Evolutionary conservation across 2,888 invertebrate species (phyloP).

Genomic region (Cantharis nigra): DNA sequence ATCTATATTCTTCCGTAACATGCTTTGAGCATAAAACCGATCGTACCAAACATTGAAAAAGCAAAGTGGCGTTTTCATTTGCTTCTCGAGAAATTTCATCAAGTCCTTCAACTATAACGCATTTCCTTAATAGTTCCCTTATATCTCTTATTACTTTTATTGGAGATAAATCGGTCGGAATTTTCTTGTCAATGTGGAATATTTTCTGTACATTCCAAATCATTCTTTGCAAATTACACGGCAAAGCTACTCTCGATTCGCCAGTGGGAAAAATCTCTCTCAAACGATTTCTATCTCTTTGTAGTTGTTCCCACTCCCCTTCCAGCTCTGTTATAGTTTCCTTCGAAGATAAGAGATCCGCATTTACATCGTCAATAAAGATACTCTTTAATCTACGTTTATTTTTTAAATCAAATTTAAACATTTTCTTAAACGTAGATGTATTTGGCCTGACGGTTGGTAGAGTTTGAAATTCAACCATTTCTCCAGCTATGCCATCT

Average conservation of each 20-base stretch:
- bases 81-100: conserved; percentile 96
- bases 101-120: conserved; percentile 92
- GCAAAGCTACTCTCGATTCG: conserved; percentile 94
- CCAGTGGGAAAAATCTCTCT: conserved; percentile 96
- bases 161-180: conserved; percentile 93
- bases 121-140: conserved; percentile 83
- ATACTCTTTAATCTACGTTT: conserved; percentile 88
- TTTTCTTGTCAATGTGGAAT: conserved; percentile 95
- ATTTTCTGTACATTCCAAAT: conserved; percentile 99
- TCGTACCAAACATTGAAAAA: conserved; percentile 94
- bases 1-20: conserved; percentile 93
- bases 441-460: conserved; percentile 95
- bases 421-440: conserved; percentile 93
- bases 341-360: conserved; percentile 90
- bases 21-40: conserved; percentile 95
- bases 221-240: conserved; percentile 97
- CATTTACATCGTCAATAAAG: conserved; percentile 92
- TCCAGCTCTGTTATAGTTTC: conserved; percentile 91
- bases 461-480: conserved; percentile 94
- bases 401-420: conserved; percentile 94
- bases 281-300: conserved; percentile 83
- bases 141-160: conserved; percentile 91
- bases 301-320: conserved; percentile 93
- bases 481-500: conserved; percentile 95
- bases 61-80: conserved; percentile 95